Base-by-base conservation (phyloP, 1,140 invertebrate genomes). In the Alviniconcha marisindica region DNA sequence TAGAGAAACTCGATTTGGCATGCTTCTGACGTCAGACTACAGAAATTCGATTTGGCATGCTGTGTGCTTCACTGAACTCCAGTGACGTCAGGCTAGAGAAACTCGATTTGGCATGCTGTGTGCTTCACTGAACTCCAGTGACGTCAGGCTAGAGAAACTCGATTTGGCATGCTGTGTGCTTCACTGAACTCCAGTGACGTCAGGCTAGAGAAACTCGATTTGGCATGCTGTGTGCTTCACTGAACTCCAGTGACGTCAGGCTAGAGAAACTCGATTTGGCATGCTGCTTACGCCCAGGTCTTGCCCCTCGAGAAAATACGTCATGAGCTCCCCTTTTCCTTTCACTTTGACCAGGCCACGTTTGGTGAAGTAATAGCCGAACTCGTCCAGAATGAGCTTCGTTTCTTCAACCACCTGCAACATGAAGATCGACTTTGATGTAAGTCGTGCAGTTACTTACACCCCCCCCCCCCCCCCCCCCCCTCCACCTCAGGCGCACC, bases 281-380 rank as follows among this genome's bases (percentile, higher is more conserved):
- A 85, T 81, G 38, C 63, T 51, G 74, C 40, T 78, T 24, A 31
- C 51, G 1, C 18, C 28, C 7, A n/a, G n/a, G 44, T 71, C 66
- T 18, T 66, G 63, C 18, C 83, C 77, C 7, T 85, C 83, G 42
- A 99, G 93, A 91, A 98, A 99, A 92, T 98, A 98, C 0, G 98
- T 99, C 95, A 98, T 96, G 21, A 99, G 94, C 92, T 98, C 97
- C 5, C 98, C 98, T 92, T 99, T 99, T 69, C 98, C 97, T 92
- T 99, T 99, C 5, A 99, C 97, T 7, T 96, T 96, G 0, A 99
- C 97, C 60, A 98, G 93, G 2, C 98, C 97, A 1, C 97, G 95
- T 89, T 98, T 97, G 91, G 97, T 96, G 92, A 98, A 99, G 66
- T 95, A 96, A 91, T 97, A 99, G 2, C 97, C 97, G 91, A 97